Percentiles rank a stretch among this genome's conserved stretches.
phyloP scores from a whole-genome alignment of 1,140 invertebrate species.

The Zaprionus gabonicus region DNA sequence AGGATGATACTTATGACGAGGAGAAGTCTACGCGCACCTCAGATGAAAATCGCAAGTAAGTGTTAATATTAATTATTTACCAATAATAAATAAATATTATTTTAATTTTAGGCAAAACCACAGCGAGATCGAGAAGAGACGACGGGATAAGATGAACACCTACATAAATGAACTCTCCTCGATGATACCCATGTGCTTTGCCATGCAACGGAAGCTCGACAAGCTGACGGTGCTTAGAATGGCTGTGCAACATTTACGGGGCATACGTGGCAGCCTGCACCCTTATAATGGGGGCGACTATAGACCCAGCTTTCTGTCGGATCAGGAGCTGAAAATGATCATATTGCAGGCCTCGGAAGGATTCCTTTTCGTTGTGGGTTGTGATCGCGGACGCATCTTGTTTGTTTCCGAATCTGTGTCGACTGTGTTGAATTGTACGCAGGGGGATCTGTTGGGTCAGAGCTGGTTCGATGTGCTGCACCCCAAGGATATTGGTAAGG shows the following conservation, averaged over 20 bases:
- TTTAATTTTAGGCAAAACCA: slow-evolving; percentile 91
- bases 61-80: not conserved
- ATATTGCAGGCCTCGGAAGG: slow-evolving; percentile 93
- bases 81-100: not conserved
- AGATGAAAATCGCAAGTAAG: slow-evolving; percentile 89
- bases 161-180: slow-evolving; percentile 96
- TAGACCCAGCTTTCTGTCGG: slow-evolving; percentile 94
- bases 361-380: slow-evolving; percentile 97
- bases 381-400: slow-evolving; percentile 94
- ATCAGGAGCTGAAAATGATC: slow-evolving; percentile 94
- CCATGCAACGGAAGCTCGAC: slow-evolving; percentile 96
- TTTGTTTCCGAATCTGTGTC: slow-evolving; percentile 96
- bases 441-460: slow-evolving; percentile 95
- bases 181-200: slow-evolving; percentile 97
- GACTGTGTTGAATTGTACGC: slow-evolving; percentile 92
- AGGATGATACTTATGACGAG: slow-evolving; percentile 87
- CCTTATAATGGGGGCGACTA: slow-evolving; percentile 93
- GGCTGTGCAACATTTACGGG: slow-evolving; percentile 96
- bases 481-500: slow-evolving; percentile 96
- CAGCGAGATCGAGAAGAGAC: slow-evolving; percentile 97
- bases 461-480: slow-evolving; percentile 98
- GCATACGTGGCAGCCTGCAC: slow-evolving; percentile 89
- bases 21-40: slow-evolving; percentile 87
- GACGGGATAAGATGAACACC: slow-evolving; percentile 98
- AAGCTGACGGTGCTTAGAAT: slow-evolving; percentile 96